A percentile compares a stretch with the other conserved stretches of the same genome.
Evolutionary conservation across 2,888 invertebrate species (phyloP).

Genomic region (Drosophila prolongata): DNA sequence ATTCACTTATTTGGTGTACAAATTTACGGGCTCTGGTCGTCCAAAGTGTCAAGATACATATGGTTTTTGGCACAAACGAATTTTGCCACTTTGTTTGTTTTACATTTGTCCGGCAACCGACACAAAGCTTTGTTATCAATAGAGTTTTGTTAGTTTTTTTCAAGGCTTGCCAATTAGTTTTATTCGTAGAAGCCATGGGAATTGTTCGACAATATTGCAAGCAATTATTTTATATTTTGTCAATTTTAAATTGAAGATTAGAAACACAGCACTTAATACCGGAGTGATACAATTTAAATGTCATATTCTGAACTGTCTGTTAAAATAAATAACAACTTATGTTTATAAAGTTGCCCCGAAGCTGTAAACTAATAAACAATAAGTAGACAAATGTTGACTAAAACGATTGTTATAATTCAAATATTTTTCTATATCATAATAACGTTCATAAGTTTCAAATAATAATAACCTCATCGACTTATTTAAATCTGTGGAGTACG

Average conservation of each 20-base stretch:
- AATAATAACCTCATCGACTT: not conserved
- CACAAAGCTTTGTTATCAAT: slow-evolving; percentile 17
- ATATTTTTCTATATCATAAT: not conserved
- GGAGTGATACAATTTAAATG: no score
- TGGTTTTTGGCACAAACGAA: not conserved
- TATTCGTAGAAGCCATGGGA: not conserved
- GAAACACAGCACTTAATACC: no score
- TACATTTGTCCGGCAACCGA: slow-evolving; percentile 3
- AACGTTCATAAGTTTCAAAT: not conserved
- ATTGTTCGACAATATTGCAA: slow-evolving; percentile 6
- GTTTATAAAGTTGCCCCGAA: no score
- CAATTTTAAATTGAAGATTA: no score
- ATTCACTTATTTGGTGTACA: slow-evolving; percentile 40
- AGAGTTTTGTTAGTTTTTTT: slow-evolving; percentile 1
- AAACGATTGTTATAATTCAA: no score
- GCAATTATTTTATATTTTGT: no score
- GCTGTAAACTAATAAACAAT: no score
- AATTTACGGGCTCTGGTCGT: slow-evolving; percentile 25
- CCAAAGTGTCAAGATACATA: slow-evolving; percentile 16
- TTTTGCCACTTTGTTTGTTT: not conserved
- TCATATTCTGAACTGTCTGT: no score
- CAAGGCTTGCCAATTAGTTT: not conserved
- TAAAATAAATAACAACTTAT: no score
- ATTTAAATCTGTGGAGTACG: no score
- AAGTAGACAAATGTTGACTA: no score